These are phyloP conservation scores for Amphipyra berbera DNA, from an alignment of 2,888 invertebrate species.

Conservation along the genomic window DNA sequence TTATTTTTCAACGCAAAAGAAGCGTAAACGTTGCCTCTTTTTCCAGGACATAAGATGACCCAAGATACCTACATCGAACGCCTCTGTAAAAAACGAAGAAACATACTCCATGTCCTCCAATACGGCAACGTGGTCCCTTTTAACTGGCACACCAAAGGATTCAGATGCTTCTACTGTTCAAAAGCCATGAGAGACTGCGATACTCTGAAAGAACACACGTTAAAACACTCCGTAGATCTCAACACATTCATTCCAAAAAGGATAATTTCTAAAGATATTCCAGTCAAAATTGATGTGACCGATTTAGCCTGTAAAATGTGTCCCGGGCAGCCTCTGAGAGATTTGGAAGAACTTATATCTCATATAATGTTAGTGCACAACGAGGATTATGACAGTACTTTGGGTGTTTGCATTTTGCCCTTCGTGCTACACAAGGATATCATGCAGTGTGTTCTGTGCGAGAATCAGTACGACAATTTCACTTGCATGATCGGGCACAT, in stretches of 20 bases:
- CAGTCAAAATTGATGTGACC: conserved; percentile 77
- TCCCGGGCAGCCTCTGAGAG: conserved; percentile 50
- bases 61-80: conserved; percentile 69
- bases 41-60: conserved; percentile 73
- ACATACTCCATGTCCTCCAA: conserved; percentile 71
- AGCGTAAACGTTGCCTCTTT: conserved; percentile 69
- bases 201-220: conserved; percentile 69
- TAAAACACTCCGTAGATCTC: conserved; percentile 68
- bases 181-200: conserved; percentile 74
- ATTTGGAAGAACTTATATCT: conserved; percentile 69
- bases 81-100: conserved; percentile 70
- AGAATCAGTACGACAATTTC: conserved; percentile 73
- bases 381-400: conserved; percentile 66
- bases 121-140: conserved; percentile 77
- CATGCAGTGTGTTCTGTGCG: conserved; percentile 74
- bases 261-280: conserved; percentile 77
- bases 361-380: conserved; percentile 69
- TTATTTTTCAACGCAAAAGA: conserved; percentile 26
- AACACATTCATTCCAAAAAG: conserved; percentile 68
- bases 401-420: conserved; percentile 73
- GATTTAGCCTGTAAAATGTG: conserved; percentile 74
- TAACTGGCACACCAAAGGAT: conserved; percentile 79
- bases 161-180: conserved; percentile 78
- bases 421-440: conserved; percentile 70
- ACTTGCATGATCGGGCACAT: conserved; percentile 74